Base-by-base conservation (phyloP, 2,797 vertebrate species). In the Dallia pectoralis region DNA sequence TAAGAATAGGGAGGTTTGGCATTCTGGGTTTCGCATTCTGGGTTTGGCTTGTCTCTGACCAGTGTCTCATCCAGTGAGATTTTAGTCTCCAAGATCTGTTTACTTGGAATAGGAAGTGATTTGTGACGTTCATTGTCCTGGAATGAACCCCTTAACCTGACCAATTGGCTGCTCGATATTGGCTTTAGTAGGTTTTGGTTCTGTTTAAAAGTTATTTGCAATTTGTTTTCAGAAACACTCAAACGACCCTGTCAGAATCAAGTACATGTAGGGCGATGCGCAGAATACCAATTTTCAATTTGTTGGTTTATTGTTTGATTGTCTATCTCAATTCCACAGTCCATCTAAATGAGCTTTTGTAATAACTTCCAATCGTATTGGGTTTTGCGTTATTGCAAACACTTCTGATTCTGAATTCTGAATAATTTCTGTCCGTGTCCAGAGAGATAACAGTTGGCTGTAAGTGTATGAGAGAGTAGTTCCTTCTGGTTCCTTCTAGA, bases 71-170 rank as follows among this genome's bases (percentile, higher is more conserved):
- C 87, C 89, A 78, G 73, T 78, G 62, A 51, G 53, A 75, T 44
- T 91, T 87, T 78, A 80, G 78, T 87, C 77, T 78, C 83, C 73
- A 75, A 74, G 85, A 84, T 90, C 80, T 8, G 19, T 51, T 59
- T 48, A 49, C 64, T 63, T 27, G 36, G 47, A 73, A 8, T 51
- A 71, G 48, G 33, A 74, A 71, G 71, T 71, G 40, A 6, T 62
- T 75, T 14, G 64, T 77, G 65, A 78, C 27, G 56, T 72, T 72
- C 65, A 77, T 47, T 53, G 40, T 67, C 36, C 72, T 76, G 61
- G 74, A 82, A 84, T 79, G 59, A 84, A 80, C 69, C 69, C 44
- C 27, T 33, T 2, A 70, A 29, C 36, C 12, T 32, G 49, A 25
- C 1, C 15, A 51, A 65, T 15, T 25, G n/a, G 4, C 53, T 36